Conservation (phyloP, 92 coral and sea anemone genomes). For the Metridium senile region DNA sequence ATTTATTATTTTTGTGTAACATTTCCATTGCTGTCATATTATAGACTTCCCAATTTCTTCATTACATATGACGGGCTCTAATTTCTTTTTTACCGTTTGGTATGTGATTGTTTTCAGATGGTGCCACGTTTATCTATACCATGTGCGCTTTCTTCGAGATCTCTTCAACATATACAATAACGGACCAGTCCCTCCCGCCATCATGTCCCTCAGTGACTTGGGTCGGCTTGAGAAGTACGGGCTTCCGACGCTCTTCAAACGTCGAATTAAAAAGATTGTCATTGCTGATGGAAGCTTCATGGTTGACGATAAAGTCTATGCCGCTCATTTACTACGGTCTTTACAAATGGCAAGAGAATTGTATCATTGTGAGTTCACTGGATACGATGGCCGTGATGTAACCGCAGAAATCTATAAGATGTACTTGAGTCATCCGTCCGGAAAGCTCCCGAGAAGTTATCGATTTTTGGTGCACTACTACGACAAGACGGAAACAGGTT, state of each 20-base stretch:
- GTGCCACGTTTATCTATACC: conserved; percentile 83
- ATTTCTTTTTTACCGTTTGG: too few relatives aligned
- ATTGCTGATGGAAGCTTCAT: conserved; percentile 77
- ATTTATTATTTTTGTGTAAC: too few relatives aligned
- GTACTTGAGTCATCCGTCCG: conserved; percentile 53
- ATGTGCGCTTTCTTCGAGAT: conserved; percentile 79
- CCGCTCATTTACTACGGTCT: conserved; percentile 59
- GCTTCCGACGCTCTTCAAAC: conserved; percentile 68
- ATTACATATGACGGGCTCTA: too few relatives aligned
- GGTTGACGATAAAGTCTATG: conserved; percentile 49
- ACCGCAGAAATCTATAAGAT: conserved; percentile 64
- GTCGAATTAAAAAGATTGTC: conserved; percentile 69
- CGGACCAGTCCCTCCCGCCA: conserved; percentile 83
- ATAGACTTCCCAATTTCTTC: too few relatives aligned
- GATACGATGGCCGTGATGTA: conserved; percentile 76
- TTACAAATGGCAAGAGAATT: conserved; percentile 68
- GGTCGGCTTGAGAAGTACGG: conserved; percentile 92
- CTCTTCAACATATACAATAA: conserved; percentile 63
- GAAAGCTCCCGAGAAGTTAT: conserved; percentile 70
- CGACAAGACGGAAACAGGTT: conserved; percentile 54
- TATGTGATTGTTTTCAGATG: too few relatives aligned
- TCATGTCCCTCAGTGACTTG: conserved; percentile 74
- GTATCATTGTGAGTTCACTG: conserved; percentile 75
- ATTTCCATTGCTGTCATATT: too few relatives aligned
- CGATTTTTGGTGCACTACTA: conserved; percentile 79